Conservation (phyloP, 2,113 vertebrate species). For the Bos indicus region DNA sequence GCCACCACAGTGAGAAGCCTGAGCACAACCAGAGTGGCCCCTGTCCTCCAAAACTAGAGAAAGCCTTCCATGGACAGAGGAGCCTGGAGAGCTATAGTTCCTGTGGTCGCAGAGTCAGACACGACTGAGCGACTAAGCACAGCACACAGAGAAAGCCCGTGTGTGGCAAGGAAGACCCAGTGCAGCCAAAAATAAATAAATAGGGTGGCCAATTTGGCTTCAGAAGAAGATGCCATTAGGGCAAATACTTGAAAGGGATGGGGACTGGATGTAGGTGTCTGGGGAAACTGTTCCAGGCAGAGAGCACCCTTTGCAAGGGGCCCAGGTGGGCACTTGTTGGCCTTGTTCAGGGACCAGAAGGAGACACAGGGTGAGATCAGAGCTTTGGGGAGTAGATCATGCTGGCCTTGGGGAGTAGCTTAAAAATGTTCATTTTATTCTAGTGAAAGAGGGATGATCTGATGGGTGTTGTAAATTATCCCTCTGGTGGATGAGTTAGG, state of each 20-base stretch:
- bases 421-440: neutral
- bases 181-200: neutral
- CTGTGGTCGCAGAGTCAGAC: neutral
- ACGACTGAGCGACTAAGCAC: neutral
- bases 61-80: neutral
- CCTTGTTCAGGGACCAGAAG: neutral
- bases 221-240: neutral
- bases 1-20: neutral
- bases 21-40: neutral
- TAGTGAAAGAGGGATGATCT: too few species aligned
- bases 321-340: neutral
- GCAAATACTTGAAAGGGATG: neutral
- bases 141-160: neutral
- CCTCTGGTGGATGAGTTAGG: neutral
- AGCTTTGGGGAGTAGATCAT: neutral
- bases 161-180: neutral
- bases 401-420: too few species aligned
- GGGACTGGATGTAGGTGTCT: fast-evolving
- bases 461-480: neutral
- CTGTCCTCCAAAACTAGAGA: neutral
- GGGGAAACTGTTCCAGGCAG: neutral
- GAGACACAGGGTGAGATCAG: neutral
- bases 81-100: neutral
- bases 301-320: neutral
- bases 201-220: neutral